Evolutionary conservation across 2,113 vertebrate genomes (phyloP).

Genomic region (Odontophorus gujanensis): DNA sequence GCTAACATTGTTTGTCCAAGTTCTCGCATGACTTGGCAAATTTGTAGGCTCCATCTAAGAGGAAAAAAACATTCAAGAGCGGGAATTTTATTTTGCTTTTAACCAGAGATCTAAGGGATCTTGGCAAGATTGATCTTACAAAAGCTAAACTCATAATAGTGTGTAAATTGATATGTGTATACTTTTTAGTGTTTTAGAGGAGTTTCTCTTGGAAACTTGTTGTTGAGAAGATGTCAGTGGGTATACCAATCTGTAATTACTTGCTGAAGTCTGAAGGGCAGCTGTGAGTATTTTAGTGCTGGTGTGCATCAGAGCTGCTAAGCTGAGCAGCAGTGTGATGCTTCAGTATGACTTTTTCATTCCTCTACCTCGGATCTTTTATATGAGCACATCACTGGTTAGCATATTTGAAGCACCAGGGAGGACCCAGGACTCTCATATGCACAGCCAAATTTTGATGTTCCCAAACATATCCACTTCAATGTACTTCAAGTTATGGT

Average conservation of each 20-base stretch:
- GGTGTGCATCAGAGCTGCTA: fast-evolving
- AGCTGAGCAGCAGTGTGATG: neutral
- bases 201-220: neutral
- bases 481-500: neutral
- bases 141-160: neutral
- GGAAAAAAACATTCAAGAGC: neutral
- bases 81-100: neutral
- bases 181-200: neutral
- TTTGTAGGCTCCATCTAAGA: neutral
- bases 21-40: neutral
- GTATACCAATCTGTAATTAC: neutral
- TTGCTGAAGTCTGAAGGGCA: neutral
- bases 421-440: neutral
- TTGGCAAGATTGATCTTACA: neutral
- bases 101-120: neutral
- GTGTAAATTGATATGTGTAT: neutral
- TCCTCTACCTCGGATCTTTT: fast-evolving
- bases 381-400: neutral
- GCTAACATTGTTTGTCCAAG: neutral
- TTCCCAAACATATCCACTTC: neutral
- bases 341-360: neutral
- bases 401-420: neutral
- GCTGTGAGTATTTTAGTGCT: neutral
- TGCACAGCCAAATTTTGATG: neutral
- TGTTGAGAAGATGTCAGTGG: neutral